Evolutionary conservation across 2,797 vertebrate species (phyloP), one percentile per base, ranked within the genome.

Genomic region (Crenichthys baileyi): DNA sequence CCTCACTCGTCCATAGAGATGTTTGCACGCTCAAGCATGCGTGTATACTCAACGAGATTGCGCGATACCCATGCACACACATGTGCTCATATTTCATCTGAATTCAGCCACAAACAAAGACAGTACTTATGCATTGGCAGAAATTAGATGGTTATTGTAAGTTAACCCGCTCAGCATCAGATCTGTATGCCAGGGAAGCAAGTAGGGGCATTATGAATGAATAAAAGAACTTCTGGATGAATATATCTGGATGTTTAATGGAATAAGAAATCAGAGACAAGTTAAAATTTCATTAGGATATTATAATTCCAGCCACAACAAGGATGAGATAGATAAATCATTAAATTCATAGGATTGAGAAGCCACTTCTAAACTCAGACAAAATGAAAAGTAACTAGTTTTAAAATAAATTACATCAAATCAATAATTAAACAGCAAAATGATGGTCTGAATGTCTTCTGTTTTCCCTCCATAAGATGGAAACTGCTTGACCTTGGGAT

Each of bases 91-190:
- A 88, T 88, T 93, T 89, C 89, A 89, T 88, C 53, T 78, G 65
- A 31, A 76, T 26, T 75, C 41, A 76, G 79, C 75, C 75, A 24
- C 77, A 84, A 86, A 95, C 94, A 95, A 93, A 92, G 92, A 72
- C 61, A 1, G 58, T 29, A 86, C 87, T 94, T 83, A 91, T 88
- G 60, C 50, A n/a, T 78, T 3, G 61, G 80, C 73, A 78, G 71
- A 86, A 83, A 85, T 83, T 67, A 65, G 72, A 79, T 79, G 79
- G 86, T 92, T 87, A 90, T 90, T 92, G 88, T 92, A 87, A 94
- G 93, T 88, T 77, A 80, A 90, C 82, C 79, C 78, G 79, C 79
- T 91, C 74, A 68, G 79, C 72, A 74, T 86, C 48, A 44, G 61
- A 83, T 90, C 70, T 78, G 44, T 79, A 80, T 78, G 84, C 79